Evolutionary conservation across 2,888 invertebrate genomes (phyloP).

Genomic region (Tupiocoris notatus): DNA sequence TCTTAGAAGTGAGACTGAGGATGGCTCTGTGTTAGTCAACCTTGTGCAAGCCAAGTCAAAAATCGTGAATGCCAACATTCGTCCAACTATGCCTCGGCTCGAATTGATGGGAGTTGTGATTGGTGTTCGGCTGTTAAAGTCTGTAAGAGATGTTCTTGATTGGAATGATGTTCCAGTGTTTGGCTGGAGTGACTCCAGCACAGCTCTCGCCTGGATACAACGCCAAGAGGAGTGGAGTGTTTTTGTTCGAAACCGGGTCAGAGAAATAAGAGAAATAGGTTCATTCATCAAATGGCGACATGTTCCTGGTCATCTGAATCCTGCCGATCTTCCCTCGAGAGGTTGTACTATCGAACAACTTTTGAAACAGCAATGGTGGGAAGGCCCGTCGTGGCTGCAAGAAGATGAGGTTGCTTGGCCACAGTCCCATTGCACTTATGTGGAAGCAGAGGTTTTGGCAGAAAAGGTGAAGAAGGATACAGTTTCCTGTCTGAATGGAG

Average conservation of each 20-base stretch:
- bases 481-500: not conserved
- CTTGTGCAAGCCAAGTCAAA: slow-evolving; percentile 46
- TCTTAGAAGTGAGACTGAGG: slow-evolving; percentile 33
- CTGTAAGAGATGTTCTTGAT: not conserved
- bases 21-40: not conserved
- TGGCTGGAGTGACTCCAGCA: slow-evolving; percentile 17
- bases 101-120: slow-evolving; percentile 49
- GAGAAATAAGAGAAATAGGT: slow-evolving; percentile 50
- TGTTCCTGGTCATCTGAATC: slow-evolving; percentile 47
- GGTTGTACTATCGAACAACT: slow-evolving; percentile 38
- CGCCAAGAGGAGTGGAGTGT: slow-evolving; percentile 46
- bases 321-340: slow-evolving; percentile 49
- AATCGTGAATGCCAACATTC: slow-evolving; percentile 41
- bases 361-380: slow-evolving; percentile 45
- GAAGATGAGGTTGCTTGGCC: slow-evolving; percentile 44
- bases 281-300: slow-evolving; percentile 48
- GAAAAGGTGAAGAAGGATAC: slow-evolving; percentile 4
- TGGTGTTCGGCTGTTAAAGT: slow-evolving; percentile 21
- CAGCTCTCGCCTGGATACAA: slow-evolving; percentile 47
- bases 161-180: slow-evolving; percentile 9
- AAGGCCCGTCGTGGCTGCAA: slow-evolving; percentile 47
- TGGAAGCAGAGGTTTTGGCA: slow-evolving; percentile 38
- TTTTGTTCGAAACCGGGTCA: slow-evolving; percentile 50
- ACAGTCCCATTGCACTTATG: not conserved
- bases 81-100: slow-evolving; percentile 46